Evolutionary conservation across 2,113 vertebrate species (phyloP).

Genomic region (Amphiprion ocellaris): DNA sequence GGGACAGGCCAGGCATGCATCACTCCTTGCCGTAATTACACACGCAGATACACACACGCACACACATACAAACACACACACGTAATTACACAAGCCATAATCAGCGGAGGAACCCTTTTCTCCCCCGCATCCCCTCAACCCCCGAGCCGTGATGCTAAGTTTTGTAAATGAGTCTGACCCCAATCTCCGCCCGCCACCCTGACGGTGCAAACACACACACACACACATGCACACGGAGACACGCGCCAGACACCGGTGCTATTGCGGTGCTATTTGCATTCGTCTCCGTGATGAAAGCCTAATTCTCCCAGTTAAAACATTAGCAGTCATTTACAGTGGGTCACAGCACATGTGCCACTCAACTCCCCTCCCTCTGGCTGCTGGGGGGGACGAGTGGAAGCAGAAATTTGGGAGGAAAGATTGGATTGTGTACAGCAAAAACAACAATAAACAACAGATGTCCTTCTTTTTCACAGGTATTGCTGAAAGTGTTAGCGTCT

Average conservation of each 20-base stretch:
- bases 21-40: conserved; percentile 99
- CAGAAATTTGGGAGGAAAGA: conserved; percentile 34
- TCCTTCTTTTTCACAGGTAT: conserved; percentile 10
- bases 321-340: conserved; percentile 99
- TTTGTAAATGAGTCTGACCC: conserved; percentile 99
- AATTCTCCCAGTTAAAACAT: conserved; percentile 99
- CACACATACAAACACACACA: conserved; percentile 46
- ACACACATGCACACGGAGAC: conserved; percentile 1
- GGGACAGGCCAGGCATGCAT: conserved; percentile 97
- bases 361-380: conserved; percentile 61
- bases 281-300: conserved; percentile 99
- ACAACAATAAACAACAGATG: background rate
- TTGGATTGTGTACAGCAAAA: background rate
- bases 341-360: conserved; percentile 86
- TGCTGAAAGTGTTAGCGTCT: background rate
- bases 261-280: conserved; percentile 91
- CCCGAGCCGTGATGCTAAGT: conserved; percentile 92
- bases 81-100: conserved; percentile 99
- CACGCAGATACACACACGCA: conserved; percentile 78
- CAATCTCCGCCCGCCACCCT: conserved; percentile 99
- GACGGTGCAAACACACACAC: conserved; percentile 80
- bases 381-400: background rate
- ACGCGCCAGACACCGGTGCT: conserved; percentile 59
- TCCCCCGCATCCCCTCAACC: conserved; percentile 87
- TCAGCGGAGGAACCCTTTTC: conserved; percentile 91